These are phyloP conservation scores for Aythya baeri DNA, from an alignment of 2,113 vertebrate species.

Conservation along the genomic window DNA sequence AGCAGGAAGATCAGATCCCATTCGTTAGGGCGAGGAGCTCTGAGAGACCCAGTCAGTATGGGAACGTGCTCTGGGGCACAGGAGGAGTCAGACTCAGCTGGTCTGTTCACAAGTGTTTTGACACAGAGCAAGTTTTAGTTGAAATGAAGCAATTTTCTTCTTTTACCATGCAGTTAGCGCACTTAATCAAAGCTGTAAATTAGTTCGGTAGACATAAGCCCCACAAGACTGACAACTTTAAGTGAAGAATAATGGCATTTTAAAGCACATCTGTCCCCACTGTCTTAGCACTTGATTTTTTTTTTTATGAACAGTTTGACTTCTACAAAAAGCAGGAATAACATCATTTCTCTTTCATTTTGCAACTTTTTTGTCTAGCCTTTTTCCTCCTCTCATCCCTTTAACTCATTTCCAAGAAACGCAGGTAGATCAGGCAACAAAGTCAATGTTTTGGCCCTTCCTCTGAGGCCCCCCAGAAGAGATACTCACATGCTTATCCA, in stretches of 20 bases:
- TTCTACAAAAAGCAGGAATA: not conserved
- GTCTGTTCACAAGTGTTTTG: not conserved
- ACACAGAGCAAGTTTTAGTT: not conserved
- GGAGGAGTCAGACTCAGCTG: not conserved
- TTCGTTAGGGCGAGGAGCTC: not conserved
- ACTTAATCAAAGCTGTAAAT: not conserved
- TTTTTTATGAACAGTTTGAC: not conserved
- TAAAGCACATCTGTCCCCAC: not conserved
- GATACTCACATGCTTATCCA: not conserved
- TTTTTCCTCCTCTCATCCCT: not conserved
- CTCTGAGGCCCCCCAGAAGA: not conserved
- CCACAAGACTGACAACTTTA: not conserved
- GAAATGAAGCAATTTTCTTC: constrained; percentile 9
- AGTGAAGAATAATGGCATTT: not conserved
- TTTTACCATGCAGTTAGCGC: not conserved
- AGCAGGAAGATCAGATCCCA: not conserved
- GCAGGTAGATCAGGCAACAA: accelerated
- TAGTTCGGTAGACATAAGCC: not conserved
- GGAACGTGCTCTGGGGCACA: not conserved
- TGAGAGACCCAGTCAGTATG: not conserved
- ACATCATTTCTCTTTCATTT: not conserved
- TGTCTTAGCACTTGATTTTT: not conserved
- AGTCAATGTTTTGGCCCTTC: not conserved
- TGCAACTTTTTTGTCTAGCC: not conserved
- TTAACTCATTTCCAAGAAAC: not conserved